These are phyloP conservation scores for Coryphaenoides rupestris DNA, from an alignment of 2,113 vertebrate species.

Conservation along the genomic window DNA sequence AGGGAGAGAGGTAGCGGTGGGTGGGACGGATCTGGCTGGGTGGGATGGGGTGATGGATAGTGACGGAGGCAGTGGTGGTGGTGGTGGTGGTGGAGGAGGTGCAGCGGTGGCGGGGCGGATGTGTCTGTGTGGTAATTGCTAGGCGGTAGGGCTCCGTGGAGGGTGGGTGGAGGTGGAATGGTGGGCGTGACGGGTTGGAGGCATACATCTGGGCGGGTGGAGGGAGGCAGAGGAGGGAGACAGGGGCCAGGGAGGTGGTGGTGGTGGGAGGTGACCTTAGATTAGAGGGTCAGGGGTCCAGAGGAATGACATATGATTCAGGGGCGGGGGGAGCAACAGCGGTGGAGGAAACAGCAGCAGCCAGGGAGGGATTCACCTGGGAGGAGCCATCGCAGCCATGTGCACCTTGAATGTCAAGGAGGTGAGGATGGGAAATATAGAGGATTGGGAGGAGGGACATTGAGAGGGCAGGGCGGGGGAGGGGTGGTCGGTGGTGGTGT, in stretches of 20 bases:
- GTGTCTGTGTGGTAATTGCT: no score
- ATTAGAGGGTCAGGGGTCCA: no score
- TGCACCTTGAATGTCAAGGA: constrained; percentile 60
- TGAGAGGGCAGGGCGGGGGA: constrained; percentile 21
- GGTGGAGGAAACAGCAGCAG: constrained; percentile 13
- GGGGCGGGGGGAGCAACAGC: neutral
- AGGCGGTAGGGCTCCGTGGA: no score
- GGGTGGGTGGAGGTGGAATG: no score
- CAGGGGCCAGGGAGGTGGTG: no score
- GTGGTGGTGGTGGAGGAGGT: no score
- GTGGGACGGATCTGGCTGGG: no score
- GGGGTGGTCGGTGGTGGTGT: neutral
- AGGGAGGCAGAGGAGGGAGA: no score
- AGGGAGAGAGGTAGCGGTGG: no score
- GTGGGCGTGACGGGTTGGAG: no score
- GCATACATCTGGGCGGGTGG: no score
- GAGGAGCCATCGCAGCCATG: constrained; percentile 49
- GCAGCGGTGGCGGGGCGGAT: no score
- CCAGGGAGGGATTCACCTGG: constrained; percentile 45
- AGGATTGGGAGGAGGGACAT: constrained; percentile 34
- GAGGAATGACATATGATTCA: neutral
- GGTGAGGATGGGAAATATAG: constrained; percentile 8
- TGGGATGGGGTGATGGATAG: neutral
- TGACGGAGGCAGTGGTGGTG: neutral
- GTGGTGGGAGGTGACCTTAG: neutral